Base-by-base conservation (phyloP, 2,113 vertebrate genomes). In the Paramisgurnus dabryanus region DNA sequence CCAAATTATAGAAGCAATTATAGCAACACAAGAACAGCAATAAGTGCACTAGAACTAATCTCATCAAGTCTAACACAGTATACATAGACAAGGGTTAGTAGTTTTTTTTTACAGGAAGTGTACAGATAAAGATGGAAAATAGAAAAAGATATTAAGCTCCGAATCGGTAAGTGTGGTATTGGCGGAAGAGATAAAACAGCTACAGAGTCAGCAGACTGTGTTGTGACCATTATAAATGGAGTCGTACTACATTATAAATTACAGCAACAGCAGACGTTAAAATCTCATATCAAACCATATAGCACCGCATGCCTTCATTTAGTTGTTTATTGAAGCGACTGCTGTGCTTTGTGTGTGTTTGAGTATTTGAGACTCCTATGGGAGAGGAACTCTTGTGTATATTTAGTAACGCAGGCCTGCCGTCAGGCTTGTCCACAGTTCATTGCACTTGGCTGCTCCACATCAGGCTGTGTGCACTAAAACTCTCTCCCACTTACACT, bases 371-470 rank as follows among this genome's bases (percentile, higher is more conserved):
- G 60, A 5, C 60, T 71, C 71, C 77, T 76, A 67, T 69, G 82
- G 81, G 76, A 68, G 64, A 0, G 0, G 27, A n/a, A 83, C 82
- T 72, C 78, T 34, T 17, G 72, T 81, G 87, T 80, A 74, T 72
- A 82, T 82, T 86, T 82, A 80, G 81, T 86, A 83, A 78, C 85
- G 80, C 45, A 64, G 77, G 83, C 79, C 65, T 82, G 70, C 63
- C 65, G 60, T 84, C 82, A 80, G 76, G 27, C 75, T 80, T 82
- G 71, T 69, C 53, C 76, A 83, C 84, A 87, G 71, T 79, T 83
- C 86, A 88, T 63, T 81, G 50, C 82, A 86, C 84, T 84, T 80
- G 77, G 78, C 80, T 80, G 86, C 78, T 83, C 83, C 65, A 63
- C 41, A 86, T 88, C 83, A 88, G 78, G 49, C 12, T 63, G 63